phyloP scores from a whole-genome alignment of 2,797 vertebrate genomes.

The Pogoniulus pusillus region DNA sequence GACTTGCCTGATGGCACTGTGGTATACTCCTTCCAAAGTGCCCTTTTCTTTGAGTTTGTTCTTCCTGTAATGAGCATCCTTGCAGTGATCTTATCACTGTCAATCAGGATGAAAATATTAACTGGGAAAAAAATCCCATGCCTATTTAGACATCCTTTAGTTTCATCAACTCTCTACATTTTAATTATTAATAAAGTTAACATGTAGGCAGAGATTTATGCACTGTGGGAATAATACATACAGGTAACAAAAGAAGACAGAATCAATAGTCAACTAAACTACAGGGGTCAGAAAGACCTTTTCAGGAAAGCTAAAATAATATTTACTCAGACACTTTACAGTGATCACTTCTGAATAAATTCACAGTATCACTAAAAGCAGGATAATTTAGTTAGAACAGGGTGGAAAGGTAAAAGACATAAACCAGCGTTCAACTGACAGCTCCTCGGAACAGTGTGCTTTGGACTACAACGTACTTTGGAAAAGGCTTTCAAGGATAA shows the following conservation, averaged over 20 bases:
- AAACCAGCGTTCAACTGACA: slow-evolving; percentile 26
- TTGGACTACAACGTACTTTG: not conserved
- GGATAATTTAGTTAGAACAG: not conserved
- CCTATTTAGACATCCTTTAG: slow-evolving; percentile 12
- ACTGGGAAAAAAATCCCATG: not conserved
- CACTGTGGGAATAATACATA: slow-evolving; percentile 4
- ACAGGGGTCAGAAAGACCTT: not conserved
- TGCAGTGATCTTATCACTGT: slow-evolving; percentile 33
- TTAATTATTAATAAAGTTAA: slow-evolving; percentile 55
- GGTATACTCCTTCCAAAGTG: not conserved
- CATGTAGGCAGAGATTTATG: slow-evolving; percentile 1
- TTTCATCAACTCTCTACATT: slow-evolving; percentile 28
- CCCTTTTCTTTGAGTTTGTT: not conserved
- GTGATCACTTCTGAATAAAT: not conserved
- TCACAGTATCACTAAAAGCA: not conserved
- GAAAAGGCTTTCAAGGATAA: not conserved
- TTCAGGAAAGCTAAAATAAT: not conserved
- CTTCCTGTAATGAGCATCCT: slow-evolving; percentile 25
- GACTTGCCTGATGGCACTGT: not conserved
- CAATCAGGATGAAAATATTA: slow-evolving; percentile 34
- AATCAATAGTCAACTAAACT: not conserved
- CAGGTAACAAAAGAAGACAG: not conserved
- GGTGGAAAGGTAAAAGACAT: not conserved
- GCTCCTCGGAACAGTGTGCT: not conserved
- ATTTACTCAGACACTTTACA: not conserved